phyloP scores from a whole-genome alignment of 2,888 invertebrate species.

The Podotricha telesiphe region DNA sequence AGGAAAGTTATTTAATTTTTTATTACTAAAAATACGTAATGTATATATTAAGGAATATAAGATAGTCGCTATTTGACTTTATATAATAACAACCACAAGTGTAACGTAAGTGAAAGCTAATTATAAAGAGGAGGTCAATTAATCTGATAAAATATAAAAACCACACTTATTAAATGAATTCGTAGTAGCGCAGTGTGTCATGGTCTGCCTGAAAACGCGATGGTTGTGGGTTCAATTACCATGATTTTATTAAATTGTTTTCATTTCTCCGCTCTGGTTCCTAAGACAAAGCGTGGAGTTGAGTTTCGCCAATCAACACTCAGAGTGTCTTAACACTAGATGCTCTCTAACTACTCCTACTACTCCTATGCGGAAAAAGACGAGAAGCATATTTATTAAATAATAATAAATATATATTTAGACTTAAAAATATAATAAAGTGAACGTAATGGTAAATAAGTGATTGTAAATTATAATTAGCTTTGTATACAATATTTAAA shows the following conservation, averaged over 20 bases:
- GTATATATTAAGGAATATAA: not conserved
- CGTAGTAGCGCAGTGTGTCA: no score
- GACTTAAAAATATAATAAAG: not conserved
- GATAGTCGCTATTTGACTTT: not conserved
- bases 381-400: not conserved
- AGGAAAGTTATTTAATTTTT: not conserved
- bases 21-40: not conserved
- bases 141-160: constrained; percentile 7
- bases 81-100: constrained; percentile 4
- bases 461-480: not conserved
- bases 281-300: no score
- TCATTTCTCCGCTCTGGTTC: no score
- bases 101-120: constrained; percentile 31
- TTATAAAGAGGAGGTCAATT: constrained; percentile 11
- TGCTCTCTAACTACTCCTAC: no score
- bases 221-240: no score
- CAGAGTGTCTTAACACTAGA: no score
- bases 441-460: not conserved
- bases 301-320: no score
- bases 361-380: no score
- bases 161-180: no score
- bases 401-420: not conserved
- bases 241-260: no score
- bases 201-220: no score
- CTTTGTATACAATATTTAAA: not conserved